Evolutionary conservation across 1,140 invertebrate species (phyloP).

Genomic region (Drosophila truncata): DNA sequence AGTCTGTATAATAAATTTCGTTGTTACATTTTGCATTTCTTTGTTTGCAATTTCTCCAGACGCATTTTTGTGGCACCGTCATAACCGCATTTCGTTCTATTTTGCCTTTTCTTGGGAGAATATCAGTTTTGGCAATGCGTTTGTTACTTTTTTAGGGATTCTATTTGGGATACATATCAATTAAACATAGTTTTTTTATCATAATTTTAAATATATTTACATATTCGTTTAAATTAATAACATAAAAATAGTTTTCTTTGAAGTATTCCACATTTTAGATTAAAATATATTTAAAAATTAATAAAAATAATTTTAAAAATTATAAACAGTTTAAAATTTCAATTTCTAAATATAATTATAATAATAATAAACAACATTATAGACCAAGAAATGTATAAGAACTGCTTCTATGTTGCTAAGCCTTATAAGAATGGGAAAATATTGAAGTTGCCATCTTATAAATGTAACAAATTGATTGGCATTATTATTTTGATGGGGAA

Average conservation of each 20-base stretch:
- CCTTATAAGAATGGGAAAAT: too few relatives aligned
- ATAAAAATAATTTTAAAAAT: too few relatives aligned
- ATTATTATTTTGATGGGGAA: not conserved
- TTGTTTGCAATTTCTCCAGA: constrained; percentile 42
- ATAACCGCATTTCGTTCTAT: not conserved
- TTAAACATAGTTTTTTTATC: too few relatives aligned
- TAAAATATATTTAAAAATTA: too few relatives aligned
- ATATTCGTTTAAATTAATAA: too few relatives aligned
- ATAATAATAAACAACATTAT: too few relatives aligned
- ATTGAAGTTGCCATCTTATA: not conserved
- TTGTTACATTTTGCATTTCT: constrained; percentile 39
- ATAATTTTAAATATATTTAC: too few relatives aligned
- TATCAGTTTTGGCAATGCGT: not conserved
- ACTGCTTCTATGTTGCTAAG: not conserved
- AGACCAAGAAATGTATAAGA: too few relatives aligned
- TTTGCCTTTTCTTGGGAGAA: not conserved
- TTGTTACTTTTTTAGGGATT: not conserved
- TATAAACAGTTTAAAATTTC: too few relatives aligned
- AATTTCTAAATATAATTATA: too few relatives aligned
- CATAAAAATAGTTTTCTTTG: too few relatives aligned
- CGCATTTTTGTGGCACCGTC: constrained; percentile 18
- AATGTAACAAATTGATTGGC: not conserved
- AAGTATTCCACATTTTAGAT: too few relatives aligned
- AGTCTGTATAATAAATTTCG: constrained; percentile 27
- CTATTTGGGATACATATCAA: not conserved